Conservation (phyloP, 2,797 vertebrate species). For the Pipistrellus pygmaeus region DNA sequence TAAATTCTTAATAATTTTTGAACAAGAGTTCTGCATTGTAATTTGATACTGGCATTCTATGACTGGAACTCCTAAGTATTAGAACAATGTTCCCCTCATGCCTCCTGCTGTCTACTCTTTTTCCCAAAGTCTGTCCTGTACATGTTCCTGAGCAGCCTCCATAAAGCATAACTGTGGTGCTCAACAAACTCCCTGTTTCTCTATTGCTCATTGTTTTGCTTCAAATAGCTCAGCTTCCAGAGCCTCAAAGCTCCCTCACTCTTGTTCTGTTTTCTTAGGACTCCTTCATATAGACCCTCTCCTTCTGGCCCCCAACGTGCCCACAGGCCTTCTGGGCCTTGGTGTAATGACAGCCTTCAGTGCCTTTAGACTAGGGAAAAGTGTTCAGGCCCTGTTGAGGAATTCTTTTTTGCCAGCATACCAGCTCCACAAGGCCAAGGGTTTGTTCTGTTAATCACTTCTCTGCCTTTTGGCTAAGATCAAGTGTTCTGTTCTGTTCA, state of each 20-base stretch:
- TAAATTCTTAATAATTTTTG: conserved; percentile 46
- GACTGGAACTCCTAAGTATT: not conserved
- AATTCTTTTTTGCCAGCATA: not conserved
- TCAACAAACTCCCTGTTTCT: not conserved
- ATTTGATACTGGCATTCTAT: not conserved
- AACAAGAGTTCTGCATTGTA: not conserved
- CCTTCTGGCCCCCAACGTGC: not conserved
- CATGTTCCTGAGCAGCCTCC: not conserved
- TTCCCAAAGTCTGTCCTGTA: not conserved
- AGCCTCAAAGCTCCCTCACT: not conserved
- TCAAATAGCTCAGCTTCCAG: not conserved
- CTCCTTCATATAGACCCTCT: not conserved
- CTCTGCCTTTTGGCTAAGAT: no score
- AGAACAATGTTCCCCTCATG: not conserved
- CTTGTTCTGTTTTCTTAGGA: not conserved
- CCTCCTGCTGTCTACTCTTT: not conserved
- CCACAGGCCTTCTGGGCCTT: not conserved
- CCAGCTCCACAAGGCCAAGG: not conserved
- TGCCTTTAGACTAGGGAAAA: not conserved
- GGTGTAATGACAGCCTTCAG: not conserved
- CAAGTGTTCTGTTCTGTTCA: not conserved
- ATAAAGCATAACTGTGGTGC: not conserved
- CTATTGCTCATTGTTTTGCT: not conserved
- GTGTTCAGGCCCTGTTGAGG: not conserved
- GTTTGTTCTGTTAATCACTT: not conserved